Evolutionary conservation across 2,888 invertebrate genomes (phyloP).

Genomic region (Timema cristinae): DNA sequence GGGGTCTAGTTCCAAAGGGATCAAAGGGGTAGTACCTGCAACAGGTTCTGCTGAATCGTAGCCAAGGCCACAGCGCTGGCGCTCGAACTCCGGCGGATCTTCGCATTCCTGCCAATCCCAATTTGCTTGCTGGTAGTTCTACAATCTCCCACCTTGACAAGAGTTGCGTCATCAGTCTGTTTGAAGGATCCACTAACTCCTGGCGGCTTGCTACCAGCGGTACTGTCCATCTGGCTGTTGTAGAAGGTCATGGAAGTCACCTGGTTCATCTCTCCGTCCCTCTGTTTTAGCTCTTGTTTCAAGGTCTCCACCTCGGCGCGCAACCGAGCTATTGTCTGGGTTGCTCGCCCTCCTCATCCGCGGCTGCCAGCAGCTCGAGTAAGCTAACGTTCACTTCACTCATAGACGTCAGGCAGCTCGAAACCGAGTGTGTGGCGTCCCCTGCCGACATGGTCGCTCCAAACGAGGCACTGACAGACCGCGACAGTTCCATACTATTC

Average conservation of each 20-base stretch:
- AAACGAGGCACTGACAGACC: constrained; percentile 24
- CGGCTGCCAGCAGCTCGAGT: constrained; percentile 29
- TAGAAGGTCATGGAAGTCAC: constrained; percentile 23
- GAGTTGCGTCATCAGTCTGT: not conserved
- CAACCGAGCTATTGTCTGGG: constrained; percentile 38
- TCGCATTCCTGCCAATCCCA: not conserved
- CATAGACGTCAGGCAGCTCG: constrained; percentile 16
- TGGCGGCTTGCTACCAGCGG: not conserved
- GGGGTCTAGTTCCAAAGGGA: no score
- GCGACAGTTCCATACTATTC: constrained; percentile 27
- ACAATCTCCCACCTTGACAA: not conserved
- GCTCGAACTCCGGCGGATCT: constrained; percentile 21
- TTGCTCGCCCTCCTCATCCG: constrained; percentile 11
- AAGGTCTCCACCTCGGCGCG: constrained; percentile 44
- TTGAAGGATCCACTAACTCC: not conserved
- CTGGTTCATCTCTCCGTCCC: constrained; percentile 18
- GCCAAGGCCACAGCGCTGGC: constrained; percentile 19
- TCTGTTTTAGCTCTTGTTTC: constrained; percentile 30
- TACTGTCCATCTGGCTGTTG: constrained; percentile 14
- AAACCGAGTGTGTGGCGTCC: constrained; percentile 16
- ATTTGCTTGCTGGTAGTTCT: not conserved
- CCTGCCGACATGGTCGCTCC: not conserved
- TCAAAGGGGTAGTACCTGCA: not conserved
- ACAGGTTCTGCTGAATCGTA: constrained; percentile 1
- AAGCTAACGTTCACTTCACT: constrained; percentile 10